Evolutionary conservation across 2,797 vertebrate species (phyloP), one percentile per base, ranked within the genome.

Genomic region (Zenarchopterus dispar): DNA sequence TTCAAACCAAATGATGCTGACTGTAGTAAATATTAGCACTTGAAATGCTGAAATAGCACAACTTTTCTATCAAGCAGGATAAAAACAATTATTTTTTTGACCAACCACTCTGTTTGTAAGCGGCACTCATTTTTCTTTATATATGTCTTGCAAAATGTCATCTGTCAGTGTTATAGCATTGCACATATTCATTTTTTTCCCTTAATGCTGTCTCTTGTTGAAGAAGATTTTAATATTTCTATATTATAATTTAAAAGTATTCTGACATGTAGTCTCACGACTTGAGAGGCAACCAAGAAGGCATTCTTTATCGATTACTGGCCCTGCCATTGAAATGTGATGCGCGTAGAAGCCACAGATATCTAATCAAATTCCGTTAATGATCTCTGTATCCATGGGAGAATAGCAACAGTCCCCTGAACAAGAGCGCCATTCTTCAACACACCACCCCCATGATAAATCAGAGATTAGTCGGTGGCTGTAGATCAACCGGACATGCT

Each of bases 351-450:
- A 57, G 62, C 45, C 33, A 50, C 51, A 44, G 42, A 59, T 39
- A 53, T 66, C 44, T 24, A 2, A 3, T 62, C 54, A n/a, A 49
- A 44, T 43, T 58, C 51, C 2, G 2, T 17, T n/a, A 53, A 19
- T 58, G 73, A 57, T 43, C 46, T 62, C 56, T 67, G 33, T 62
- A 58, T 56, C 41, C 55, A 62, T 62, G 78, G 67, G 57, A 74
- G 60, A 82, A 65, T 62, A 19, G 44, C 42, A 52, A 42, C 89
- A 91, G 91, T 89, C 89, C 78, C 67, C 31, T 22, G 75, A 88
- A 92, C 87, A 93, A 90, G 52, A 70, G 71, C 33, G 58, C 69
- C 67, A 84, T 92, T 93, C 75, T 91, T 88, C 26, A 74, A 79
- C 64, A 59, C 58, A 78, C 84, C 82, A 67, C 70, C 72, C 66